Conservation (phyloP, 2,888 invertebrate genomes). For the Hydrotaea diabolus region DNA sequence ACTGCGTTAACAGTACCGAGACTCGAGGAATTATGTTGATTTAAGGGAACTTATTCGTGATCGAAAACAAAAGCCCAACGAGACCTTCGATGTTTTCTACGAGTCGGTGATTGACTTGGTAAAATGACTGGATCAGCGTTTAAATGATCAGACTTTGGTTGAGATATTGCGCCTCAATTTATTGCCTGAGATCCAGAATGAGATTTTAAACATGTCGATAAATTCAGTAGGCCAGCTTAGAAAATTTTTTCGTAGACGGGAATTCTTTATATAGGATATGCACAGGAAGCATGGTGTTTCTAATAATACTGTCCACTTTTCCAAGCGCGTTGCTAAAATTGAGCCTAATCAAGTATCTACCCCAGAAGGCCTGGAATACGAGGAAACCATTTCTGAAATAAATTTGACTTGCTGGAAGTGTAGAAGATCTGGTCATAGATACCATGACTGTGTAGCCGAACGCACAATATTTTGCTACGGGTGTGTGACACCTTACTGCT, state of each 20-base stretch:
- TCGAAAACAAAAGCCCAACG: too few relatives aligned
- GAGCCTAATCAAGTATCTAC: not conserved
- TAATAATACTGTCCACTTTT: not conserved
- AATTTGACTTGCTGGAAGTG: constrained; percentile 16
- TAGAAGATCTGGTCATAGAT: not conserved
- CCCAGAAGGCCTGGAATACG: not conserved
- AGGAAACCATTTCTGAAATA: too few relatives aligned
- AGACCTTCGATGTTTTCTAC: constrained; percentile 39
- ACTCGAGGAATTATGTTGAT: constrained; percentile 17
- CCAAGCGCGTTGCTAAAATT: not conserved
- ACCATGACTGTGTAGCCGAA: not conserved
- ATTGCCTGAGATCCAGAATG: constrained; percentile 14
- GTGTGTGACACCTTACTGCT: constrained; percentile 31
- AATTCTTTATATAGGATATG: constrained; percentile 30
- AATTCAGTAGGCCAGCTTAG: constrained; percentile 6
- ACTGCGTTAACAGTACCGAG: constrained; percentile 43
- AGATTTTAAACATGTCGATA: constrained; percentile 1
- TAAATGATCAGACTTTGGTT: not conserved
- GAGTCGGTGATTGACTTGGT: constrained; percentile 11
- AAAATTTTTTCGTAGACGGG: constrained; percentile 29
- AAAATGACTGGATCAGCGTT: constrained; percentile 22
- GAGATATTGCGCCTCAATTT: constrained; percentile 3
- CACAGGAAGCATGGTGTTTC: not conserved
- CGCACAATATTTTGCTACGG: constrained; percentile 16
- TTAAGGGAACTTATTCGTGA: too few relatives aligned